Base-by-base conservation (phyloP, 2,113 vertebrate genomes). In the Chaetodon trifascialis region DNA sequence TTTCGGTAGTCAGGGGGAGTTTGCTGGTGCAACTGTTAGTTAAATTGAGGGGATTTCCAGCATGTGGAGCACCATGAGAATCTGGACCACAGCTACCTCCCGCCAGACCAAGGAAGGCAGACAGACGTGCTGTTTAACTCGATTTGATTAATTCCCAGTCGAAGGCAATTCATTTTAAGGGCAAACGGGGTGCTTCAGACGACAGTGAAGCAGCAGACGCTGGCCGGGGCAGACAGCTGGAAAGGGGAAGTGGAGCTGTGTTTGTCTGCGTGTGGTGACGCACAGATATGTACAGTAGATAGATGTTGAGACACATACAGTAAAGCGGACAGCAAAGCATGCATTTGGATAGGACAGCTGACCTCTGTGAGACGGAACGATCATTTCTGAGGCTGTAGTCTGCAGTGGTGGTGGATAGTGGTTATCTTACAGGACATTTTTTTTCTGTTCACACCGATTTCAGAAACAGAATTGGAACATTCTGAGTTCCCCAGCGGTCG, bases 41-140 rank as follows among this genome's bases (percentile, higher is more conserved):
- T 73, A 85, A 84, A 86, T 83, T 74, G 63, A 83, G 89, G 94
- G 95, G 92, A 92, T 94, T 95, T 95, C 94, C 95, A 94, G 82
- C 89, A 85, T 87, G 86, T 46, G 85, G 71, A 76, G 90, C 86
- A 85, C 72, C 85, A 90, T 87, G 87, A 84, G 87, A 90, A 87
- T 84, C 52, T 86, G 83, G 86, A 81, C 59, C 69, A 80, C 73
- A 76, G 4, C 51, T 47, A 78, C 75, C 74, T 77, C 73, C 77
- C n/a, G 63, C 59, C 51, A 73, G 60, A 54, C 23, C 52, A 16
- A 52, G 62, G 47, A 15, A 72, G 58, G 4, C 65, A 83, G 70
- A 66, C 73, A 69, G 63, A 56, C 74, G n/a, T 7, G 66, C 16
- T 30, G 63, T 68, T 47, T 54, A 67, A 73, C 30, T 76, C 0